phyloP scores from a whole-genome alignment of 2,113 vertebrate species.

The Apteryx owenii region DNA sequence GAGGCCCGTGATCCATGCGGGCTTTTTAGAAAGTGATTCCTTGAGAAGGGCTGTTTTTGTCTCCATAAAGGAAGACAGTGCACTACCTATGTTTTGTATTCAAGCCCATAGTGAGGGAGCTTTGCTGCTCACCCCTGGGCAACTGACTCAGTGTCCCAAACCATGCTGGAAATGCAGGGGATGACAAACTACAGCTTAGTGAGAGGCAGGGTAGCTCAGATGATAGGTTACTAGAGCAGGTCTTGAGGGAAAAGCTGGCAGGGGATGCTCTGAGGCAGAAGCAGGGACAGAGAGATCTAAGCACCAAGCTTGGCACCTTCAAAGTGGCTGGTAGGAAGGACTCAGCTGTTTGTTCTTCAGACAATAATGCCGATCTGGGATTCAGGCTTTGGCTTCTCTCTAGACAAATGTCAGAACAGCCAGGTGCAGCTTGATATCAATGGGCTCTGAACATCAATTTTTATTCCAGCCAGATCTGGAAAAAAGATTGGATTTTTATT shows the following conservation, averaged over 20 bases:
- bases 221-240: not conserved
- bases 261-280: not conserved
- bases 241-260: not conserved
- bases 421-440: not conserved
- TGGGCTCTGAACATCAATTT: not conserved
- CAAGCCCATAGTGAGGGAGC: not conserved
- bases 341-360: not conserved
- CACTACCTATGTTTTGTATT: not conserved
- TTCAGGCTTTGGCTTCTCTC: not conserved
- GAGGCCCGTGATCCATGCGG: not conserved
- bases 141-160: rapidly evolving
- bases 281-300: not conserved
- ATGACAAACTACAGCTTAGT: not conserved
- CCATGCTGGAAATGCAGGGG: not conserved
- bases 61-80: not conserved
- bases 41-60: not conserved
- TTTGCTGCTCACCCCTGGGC: not conserved
- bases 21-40: not conserved
- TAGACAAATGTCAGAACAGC: not conserved
- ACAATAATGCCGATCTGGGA: not conserved
- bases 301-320: not conserved
- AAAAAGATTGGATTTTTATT: not conserved
- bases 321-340: not conserved
- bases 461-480: not conserved
- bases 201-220: not conserved